Evolutionary conservation across 2,113 vertebrate genomes (phyloP), one percentile per base, ranked within the genome.

Genomic region (Oreamnos americanus): DNA sequence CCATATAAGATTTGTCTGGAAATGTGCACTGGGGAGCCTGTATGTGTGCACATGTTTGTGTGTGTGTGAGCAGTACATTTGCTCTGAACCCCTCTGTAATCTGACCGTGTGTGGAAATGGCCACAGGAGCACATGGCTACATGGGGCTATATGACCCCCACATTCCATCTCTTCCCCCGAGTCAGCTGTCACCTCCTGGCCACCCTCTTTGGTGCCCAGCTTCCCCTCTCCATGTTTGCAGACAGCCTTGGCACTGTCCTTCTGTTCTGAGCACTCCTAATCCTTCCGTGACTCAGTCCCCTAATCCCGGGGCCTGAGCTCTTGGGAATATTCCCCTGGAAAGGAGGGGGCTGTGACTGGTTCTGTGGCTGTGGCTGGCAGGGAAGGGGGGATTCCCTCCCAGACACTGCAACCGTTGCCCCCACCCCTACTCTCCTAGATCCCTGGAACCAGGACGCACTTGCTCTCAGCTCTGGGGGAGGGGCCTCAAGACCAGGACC

Each of bases 301-400:
- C 87, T 96, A 58, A 82, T 86, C 89, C 39, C 0, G 0, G 28
- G 71, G 58, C 85, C 96, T 92, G 62, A 90, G 91, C 87, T 90
- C 92, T 53, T 21, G 0, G 5, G 88, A 91, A 55, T 79, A 95
- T 83, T 84, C 11, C 0, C 81, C 64, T 83, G 81, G 85, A 71
- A 71, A 82, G n/a, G 45, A 45, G 45, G 45, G 45, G 43, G 12
- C n/a, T 39, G 36, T 45, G 79, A 21, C 45, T 47, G 45, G 45
- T 47, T 47, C 10, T 47, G 30, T 0, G 2, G n/a, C 8, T 53
- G 0, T 11, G 2, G 28, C 39, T 53, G 30, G 19, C 17, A 67
- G 28, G 49, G 58, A 90, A 23, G 33, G 47, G 45, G 36, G n/a
- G 64, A 49, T 30, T 53, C 11, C 2, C 36, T 92, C 71, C n/a